A percentile compares a stretch with the other conserved stretches of the same genome.
Conservation (phyloP, 2,797 vertebrate genomes). For the Sebastes matsubarae region DNA sequence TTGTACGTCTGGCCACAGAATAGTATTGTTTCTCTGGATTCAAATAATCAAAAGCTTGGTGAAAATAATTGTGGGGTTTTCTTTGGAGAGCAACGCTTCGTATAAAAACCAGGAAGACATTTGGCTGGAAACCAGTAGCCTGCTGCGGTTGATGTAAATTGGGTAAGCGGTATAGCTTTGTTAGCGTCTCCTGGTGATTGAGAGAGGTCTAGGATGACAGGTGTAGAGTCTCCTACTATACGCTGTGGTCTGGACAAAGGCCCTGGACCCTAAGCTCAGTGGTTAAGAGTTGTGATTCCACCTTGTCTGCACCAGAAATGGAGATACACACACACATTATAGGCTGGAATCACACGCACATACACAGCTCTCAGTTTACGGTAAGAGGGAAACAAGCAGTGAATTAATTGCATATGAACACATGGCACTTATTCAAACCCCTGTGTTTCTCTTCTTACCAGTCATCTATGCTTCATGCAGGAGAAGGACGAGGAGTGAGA, state of each 20-base stretch:
- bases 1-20: constrained; percentile 43
- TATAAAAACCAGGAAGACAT: constrained; percentile 30
- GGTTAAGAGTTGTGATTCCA: constrained; percentile 51
- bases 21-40: constrained; percentile 50
- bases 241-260: constrained; percentile 54
- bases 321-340: background rate
- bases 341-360: background rate
- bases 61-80: constrained; percentile 48
- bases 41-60: constrained; percentile 44
- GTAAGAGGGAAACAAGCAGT: constrained; percentile 19
- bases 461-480: background rate
- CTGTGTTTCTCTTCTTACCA: constrained; percentile 17
- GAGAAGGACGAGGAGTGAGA: background rate
- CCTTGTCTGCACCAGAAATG: constrained; percentile 42
- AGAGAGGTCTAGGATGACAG: constrained; percentile 59
- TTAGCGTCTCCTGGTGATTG: constrained; percentile 48
- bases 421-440: constrained; percentile 37
- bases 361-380: background rate
- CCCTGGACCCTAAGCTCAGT: constrained; percentile 20
- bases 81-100: constrained; percentile 20
- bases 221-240: constrained; percentile 46
- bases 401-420: constrained; percentile 44
- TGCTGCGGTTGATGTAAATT: constrained; percentile 55
- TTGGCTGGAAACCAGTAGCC: constrained; percentile 30
- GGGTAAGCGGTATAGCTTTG: constrained; percentile 33